A percentile compares a stretch with the other conserved stretches of the same genome.
These are phyloP conservation scores for Anadara kagoshimensis DNA, from an alignment of 1,140 invertebrate species.

Conservation along the genomic window DNA sequence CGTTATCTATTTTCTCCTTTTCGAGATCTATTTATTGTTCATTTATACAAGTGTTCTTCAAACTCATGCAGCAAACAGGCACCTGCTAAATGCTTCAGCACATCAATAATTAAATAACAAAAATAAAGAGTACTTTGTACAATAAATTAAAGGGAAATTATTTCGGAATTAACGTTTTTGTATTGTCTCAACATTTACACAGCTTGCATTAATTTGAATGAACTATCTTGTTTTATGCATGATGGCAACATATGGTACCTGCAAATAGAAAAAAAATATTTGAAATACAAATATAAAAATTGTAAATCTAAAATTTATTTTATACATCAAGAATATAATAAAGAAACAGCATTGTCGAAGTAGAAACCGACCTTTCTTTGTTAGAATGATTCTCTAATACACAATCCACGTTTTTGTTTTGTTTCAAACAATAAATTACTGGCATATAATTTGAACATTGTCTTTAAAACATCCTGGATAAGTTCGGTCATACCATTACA, in stretches of 20 bases:
- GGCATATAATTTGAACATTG: too few relatives aligned
- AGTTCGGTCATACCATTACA: too few relatives aligned
- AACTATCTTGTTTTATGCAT: conserved; percentile 23
- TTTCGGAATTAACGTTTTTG: conserved; percentile 37
- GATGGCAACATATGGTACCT: conserved; percentile 19
- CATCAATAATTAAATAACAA: conserved; percentile 38
- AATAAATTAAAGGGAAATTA: conserved; percentile 38
- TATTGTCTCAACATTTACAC: conserved; percentile 34
- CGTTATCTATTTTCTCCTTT: too few relatives aligned
- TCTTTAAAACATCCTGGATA: too few relatives aligned
- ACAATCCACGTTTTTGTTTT: too few relatives aligned
- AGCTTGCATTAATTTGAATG: conserved; percentile 26
- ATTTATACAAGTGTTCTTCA: neutral
- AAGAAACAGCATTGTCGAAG: neutral
- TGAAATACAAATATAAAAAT: neutral
- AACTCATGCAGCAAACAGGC: conserved; percentile 40
- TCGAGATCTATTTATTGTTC: too few relatives aligned
- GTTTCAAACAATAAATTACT: too few relatives aligned
- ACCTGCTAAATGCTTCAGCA: conserved; percentile 19
- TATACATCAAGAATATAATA: neutral
- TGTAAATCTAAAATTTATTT: neutral
- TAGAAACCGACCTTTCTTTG: neutral
- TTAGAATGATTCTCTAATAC: too few relatives aligned
- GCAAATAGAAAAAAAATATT: conserved; percentile 3
- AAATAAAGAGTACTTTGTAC: conserved; percentile 41